These are phyloP conservation scores for Danio jaintianensis DNA, from an alignment of 2,797 vertebrate species.

Conservation along the genomic window DNA sequence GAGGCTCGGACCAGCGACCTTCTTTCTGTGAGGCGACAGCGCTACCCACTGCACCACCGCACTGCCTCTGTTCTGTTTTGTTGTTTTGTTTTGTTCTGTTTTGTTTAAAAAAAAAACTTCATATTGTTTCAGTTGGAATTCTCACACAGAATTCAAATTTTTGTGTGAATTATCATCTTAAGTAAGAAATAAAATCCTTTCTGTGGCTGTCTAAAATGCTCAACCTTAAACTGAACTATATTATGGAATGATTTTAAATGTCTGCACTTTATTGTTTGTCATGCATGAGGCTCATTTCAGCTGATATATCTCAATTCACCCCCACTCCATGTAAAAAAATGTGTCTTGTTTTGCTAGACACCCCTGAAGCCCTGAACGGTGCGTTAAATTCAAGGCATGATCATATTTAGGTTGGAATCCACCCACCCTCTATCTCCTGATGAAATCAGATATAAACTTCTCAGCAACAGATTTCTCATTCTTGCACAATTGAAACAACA, in stretches of 20 bases:
- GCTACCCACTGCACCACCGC: no score
- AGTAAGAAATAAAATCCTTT: neutral
- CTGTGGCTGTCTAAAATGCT: neutral
- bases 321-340: neutral
- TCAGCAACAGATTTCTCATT: constrained; percentile 9
- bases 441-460: constrained; percentile 43
- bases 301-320: constrained; percentile 9
- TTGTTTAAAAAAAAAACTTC: no score
- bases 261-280: neutral
- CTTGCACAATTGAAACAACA: constrained; percentile 26
- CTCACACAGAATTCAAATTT: neutral
- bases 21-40: no score
- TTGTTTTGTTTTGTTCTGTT: neutral
- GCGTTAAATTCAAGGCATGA: constrained; percentile 26
- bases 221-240: neutral
- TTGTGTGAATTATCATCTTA: neutral
- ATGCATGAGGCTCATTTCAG: constrained; percentile 4
- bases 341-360: constrained; percentile 16
- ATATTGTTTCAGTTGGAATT: neutral
- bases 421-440: constrained; percentile 32
- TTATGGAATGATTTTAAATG: neutral
- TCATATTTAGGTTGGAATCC: constrained; percentile 30
- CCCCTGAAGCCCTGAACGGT: neutral
- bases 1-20: no score
- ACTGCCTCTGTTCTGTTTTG: no score